A percentile compares a stretch with the other conserved stretches of the same genome.
These are phyloP conservation scores for Hydrolagus affinis DNA, from an alignment of 2,113 vertebrate species.

Conservation along the genomic window DNA sequence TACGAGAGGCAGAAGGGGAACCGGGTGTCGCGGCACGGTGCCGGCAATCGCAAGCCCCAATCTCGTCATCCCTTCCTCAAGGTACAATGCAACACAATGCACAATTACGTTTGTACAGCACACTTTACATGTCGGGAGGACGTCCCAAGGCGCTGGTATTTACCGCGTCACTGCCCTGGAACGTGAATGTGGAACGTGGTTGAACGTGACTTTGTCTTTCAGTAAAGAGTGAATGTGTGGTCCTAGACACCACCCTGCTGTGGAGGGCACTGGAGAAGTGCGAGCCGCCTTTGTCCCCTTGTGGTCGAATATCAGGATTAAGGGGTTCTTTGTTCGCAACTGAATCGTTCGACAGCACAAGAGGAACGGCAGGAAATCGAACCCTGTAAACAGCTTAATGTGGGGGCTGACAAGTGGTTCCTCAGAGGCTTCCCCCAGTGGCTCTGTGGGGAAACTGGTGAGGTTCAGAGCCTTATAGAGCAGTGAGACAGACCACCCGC, in stretches of 20 bases:
- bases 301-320: not conserved
- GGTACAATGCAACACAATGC: slow-evolving; percentile 57
- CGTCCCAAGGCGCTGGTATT: no score
- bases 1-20: slow-evolving; percentile 70
- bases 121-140: no score
- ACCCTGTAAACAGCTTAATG: not conserved
- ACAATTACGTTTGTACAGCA: no score
- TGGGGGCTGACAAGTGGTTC: not conserved
- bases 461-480: not conserved
- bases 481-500: no score
- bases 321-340: not conserved
- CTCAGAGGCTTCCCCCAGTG: not conserved
- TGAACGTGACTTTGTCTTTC: no score
- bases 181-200: no score
- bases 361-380: not conserved
- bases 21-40: slow-evolving; percentile 55
- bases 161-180: not conserved
- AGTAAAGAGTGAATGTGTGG: no score
- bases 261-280: no score
- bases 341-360: not conserved
- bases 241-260: no score
- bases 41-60: slow-evolving; percentile 61
- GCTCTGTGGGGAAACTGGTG: not conserved
- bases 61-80: slow-evolving; percentile 64
- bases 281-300: not conserved